Evolutionary conservation across 2,888 invertebrate genomes (phyloP), one percentile per base, ranked within the genome.

Genomic region (Meta bourneti): DNA sequence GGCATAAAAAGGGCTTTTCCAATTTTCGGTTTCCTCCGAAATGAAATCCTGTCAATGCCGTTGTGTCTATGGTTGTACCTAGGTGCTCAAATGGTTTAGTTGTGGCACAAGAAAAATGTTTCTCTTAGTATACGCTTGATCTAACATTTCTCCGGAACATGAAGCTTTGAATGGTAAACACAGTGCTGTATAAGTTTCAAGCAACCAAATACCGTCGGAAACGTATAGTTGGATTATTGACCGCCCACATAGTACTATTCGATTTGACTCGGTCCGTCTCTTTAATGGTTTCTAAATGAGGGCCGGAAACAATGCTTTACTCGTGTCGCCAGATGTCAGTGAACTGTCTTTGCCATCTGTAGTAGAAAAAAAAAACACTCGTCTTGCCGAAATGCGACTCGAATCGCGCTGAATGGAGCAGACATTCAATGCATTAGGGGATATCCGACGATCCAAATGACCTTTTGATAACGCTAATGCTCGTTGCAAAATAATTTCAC

Each of bases 401-500:
- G 81, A 70, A 81, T 70, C n/a, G 8, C 69, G 51, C 51, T 82
- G 71, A 71, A 52, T 82, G 70, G 20, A 11, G 70, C 49, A 75
- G 20, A 11, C 1, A 51, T 77, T 52, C 49, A n/a, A 77, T 9
- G 82, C 82, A 51, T 72, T 72, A 82, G 82, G 72, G 20, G 20
- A 84, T 75, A 11, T 54, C 48, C 34, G 6, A 51, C n/a, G 16
- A 71, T 19, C 54, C 75, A 19, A 54, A 13, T 52, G 87, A 87
- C 79, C 72, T 80, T 71, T 87, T 20, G 80, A 79, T 72, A 79
- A 72, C 52, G 11, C 72, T 87, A 34, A 71, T 71, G 87, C 70
- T 87, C 54, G 20, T 78, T 48, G 8, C 70, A 69, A 80, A 87
- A 70, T 80, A 48, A 80, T 87, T 87, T 72, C 83, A 34, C 34